These are phyloP conservation scores for Hyaena hyaena DNA, from an alignment of 2,113 vertebrate genomes.

Conservation along the genomic window DNA sequence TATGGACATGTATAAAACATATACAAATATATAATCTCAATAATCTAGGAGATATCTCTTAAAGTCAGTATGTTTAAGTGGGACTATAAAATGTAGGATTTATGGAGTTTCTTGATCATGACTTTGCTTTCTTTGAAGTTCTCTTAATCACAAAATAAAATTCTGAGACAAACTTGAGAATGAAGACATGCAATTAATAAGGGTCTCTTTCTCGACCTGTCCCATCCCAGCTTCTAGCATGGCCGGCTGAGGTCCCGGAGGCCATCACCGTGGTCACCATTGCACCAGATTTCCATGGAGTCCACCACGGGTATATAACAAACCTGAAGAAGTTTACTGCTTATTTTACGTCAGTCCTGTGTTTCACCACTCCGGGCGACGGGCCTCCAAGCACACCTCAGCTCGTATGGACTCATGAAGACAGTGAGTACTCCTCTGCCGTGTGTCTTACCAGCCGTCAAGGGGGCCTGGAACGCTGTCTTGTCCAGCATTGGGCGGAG, in stretches of 20 bases:
- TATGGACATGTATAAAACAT: not conserved
- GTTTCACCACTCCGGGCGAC: constrained; percentile 96
- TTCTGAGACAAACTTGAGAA: too few species aligned
- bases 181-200: not conserved
- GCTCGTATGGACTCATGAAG: constrained; percentile 93
- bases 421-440: constrained; percentile 89
- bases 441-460: fast-evolving
- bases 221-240: constrained; percentile 89
- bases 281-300: constrained; percentile 94
- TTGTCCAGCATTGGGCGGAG: fast-evolving
- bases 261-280: constrained; percentile 89
- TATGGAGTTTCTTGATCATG: not conserved
- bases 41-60: not conserved
- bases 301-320: constrained; percentile 91
- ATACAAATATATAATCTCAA: not conserved
- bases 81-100: not conserved
- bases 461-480: fast-evolving
- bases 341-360: constrained; percentile 93
- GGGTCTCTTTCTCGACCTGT: not conserved
- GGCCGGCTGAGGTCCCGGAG: constrained; percentile 90
- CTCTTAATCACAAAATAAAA: not conserved
- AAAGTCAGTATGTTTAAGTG: not conserved
- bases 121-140: not conserved
- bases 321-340: constrained; percentile 93
- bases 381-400: constrained; percentile 91